Conservation (phyloP, 2,113 vertebrate genomes). For the Oreocharis arfaki region DNA sequence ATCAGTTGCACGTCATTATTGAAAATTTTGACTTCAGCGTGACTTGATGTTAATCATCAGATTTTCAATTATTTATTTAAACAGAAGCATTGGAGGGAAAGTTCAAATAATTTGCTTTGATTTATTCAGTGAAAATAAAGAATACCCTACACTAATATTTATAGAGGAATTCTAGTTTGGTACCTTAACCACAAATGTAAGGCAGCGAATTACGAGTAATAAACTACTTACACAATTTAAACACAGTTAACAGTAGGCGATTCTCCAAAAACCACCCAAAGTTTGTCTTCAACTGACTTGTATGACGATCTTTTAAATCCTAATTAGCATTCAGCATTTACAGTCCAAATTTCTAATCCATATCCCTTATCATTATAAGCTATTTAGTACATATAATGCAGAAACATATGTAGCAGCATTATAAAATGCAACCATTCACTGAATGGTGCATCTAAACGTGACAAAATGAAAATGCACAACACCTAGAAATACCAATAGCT, state of each 20-base stretch:
- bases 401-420: neutral
- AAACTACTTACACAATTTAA: slow-evolving; percentile 35
- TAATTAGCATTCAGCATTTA: neutral
- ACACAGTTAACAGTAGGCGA: neutral
- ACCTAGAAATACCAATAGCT: neutral
- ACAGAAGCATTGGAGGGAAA: neutral
- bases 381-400: neutral
- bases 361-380: neutral
- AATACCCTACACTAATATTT: slow-evolving; percentile 33
- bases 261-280: neutral
- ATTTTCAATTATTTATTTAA: neutral
- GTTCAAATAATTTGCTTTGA: neutral
- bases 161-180: slow-evolving; percentile 14
- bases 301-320: neutral
- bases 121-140: slow-evolving; percentile 40
- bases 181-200: slow-evolving; percentile 9
- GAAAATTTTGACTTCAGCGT: neutral
- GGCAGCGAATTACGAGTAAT: neutral
- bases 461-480: neutral
- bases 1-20: neutral
- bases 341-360: neutral
- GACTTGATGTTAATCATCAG: neutral
- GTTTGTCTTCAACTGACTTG: neutral
- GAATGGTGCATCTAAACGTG: neutral
- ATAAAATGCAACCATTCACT: neutral